Percentiles rank a stretch among this genome's conserved stretches.
These are phyloP conservation scores for Trachelus tabidus DNA, from an alignment of 2,888 invertebrate species.

Conservation along the genomic window DNA sequence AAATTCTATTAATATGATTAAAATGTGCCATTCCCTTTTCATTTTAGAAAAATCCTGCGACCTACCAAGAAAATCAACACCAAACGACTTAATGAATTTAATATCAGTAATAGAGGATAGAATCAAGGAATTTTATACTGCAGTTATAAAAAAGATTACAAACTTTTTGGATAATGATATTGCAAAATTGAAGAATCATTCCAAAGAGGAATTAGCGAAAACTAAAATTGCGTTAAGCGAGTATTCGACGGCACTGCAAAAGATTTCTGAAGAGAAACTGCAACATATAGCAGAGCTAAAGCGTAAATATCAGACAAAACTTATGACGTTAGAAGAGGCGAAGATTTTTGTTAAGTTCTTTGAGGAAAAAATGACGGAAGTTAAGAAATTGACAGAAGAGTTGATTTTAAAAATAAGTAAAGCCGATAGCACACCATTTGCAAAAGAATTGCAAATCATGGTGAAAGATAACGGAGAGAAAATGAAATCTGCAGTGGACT, in stretches of 20 bases:
- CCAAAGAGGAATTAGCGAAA: constrained; percentile 30
- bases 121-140: constrained; percentile 25
- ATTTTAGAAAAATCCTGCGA: neutral
- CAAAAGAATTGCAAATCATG: constrained; percentile 21
- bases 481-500: constrained; percentile 17
- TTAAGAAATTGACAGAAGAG: constrained; percentile 24
- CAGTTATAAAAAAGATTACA: constrained; percentile 21
- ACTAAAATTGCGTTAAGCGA: constrained; percentile 21
- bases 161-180: constrained; percentile 28
- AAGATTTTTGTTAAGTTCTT: constrained; percentile 24
- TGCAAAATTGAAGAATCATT: constrained; percentile 23
- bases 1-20: neutral
- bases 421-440: constrained; percentile 21
- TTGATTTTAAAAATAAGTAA: constrained; percentile 20
- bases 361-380: constrained; percentile 26
- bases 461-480: constrained; percentile 24
- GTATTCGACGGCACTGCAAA: constrained; percentile 26
- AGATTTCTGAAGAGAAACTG: constrained; percentile 27
- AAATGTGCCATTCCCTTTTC: neutral
- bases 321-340: constrained; percentile 26
- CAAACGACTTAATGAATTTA: constrained; percentile 14
- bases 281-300: constrained; percentile 24
- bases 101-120: constrained; percentile 23
- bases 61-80: neutral
- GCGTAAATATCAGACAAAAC: constrained; percentile 20